Evolutionary conservation across 1,140 invertebrate species (phyloP).

Genomic region (Liolophura sinensis): DNA sequence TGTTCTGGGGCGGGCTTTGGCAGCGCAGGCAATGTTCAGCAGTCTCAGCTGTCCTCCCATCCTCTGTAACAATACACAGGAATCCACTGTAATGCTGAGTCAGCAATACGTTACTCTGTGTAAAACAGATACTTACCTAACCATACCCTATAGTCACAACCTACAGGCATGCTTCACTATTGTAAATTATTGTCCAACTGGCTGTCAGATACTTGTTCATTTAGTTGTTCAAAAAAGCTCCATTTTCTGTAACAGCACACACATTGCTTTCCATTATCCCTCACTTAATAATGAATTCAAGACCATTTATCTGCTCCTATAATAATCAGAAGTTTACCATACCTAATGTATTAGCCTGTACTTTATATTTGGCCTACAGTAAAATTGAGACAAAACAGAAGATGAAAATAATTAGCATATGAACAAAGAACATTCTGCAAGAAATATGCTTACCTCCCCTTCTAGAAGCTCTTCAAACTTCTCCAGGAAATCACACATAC

Average conservation of each 20-base stretch:
- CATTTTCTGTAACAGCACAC: too few species aligned
- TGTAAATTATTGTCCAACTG: not conserved
- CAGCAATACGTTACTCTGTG: too few species aligned
- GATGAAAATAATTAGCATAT: conserved; percentile 1
- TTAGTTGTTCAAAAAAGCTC: too few species aligned
- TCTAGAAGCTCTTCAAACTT: conserved; percentile 76
- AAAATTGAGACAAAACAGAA: not conserved
- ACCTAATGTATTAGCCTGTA: too few species aligned
- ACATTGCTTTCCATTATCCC: too few species aligned
- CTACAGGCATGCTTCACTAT: not conserved
- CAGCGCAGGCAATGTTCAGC: conserved; percentile 94
- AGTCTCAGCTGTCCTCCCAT: conserved; percentile 70
- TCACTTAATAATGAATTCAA: too few species aligned
- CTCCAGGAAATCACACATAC: conserved; percentile 96
- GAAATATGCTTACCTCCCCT: conserved; percentile 42
- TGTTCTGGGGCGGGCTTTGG: conserved; percentile 89
- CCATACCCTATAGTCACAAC: not conserved
- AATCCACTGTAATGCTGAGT: too few species aligned
- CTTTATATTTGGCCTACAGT: not conserved
- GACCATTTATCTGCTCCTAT: too few species aligned
- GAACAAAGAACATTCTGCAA: too few species aligned
- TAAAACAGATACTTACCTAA: not conserved
- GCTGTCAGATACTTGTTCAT: too few species aligned
- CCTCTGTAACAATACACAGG: conserved; percentile 29
- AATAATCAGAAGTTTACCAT: too few species aligned